Base-by-base conservation (phyloP, 2,888 invertebrate genomes). In the Entomobrya multifasciata region DNA sequence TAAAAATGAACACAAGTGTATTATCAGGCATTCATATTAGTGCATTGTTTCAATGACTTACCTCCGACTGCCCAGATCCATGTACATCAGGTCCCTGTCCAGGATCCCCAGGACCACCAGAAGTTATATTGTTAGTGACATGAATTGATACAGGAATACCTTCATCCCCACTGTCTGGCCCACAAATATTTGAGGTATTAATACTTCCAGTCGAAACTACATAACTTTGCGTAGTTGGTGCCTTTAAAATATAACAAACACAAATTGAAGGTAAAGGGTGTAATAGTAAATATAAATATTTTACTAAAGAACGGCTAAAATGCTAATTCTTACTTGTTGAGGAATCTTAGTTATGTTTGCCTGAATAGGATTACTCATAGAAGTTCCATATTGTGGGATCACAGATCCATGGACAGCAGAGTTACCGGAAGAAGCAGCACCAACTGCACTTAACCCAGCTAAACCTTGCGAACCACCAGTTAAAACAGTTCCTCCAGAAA, bases 31-130 rank as follows among this genome's bases (percentile, higher is more conserved):
- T 3, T 47, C n/a, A n/a, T n/a, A n/a, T n/a, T n/a, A n/a, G n/a
- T n/a, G n/a, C n/a, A n/a, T 2, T n/a, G 47, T n/a, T 47, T 15
- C 47, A 2, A 10, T n/a, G 8, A 60, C 72, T 20, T 72, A 90
- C 90, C 87, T 89, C 90, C 0, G 90, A 76, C 49, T 90, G 90
- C 25, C 88, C 87, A 17, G 81, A 62, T 67, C 79, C 88, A 78
- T 90, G 88, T 25, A 57, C 85, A 49, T 86, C 86, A 0, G 78
- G 4, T 2, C 17, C 82, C 17, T 65, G 62, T 36, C 78, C 78
- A 10, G 55, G 25, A 74, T 77, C 84, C 11, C 70, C 49, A 8
- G 86, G 67, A 25, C 81, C 67, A 47, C 70, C 62, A 60, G 82
- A 44, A 10, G 79, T 25, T 57, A 78, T 77, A 30, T 49, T 87